Conservation (phyloP, 2,797 vertebrate genomes). For the Glyptemys insculpta region DNA sequence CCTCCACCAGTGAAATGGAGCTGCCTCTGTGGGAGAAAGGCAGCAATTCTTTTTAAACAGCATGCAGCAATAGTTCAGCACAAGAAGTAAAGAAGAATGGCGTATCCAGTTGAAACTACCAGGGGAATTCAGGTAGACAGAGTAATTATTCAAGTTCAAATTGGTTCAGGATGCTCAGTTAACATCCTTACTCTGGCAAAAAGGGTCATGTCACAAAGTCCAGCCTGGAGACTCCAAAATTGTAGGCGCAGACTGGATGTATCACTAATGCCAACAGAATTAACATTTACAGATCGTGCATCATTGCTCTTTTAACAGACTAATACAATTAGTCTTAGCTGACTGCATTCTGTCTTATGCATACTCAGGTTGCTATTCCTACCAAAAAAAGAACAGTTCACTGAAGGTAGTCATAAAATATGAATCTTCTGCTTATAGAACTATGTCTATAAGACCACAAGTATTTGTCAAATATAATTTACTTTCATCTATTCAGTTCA, state of each 20-base stretch:
- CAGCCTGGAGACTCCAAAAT: not conserved
- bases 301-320: conserved; percentile 1
- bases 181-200: not conserved
- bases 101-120: not conserved
- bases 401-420: not conserved
- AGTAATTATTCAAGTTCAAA: conserved; percentile 15
- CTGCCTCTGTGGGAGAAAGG: not conserved
- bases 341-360: not conserved
- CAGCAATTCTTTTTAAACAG: not conserved
- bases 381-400: conserved; percentile 26
- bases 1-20: not conserved
- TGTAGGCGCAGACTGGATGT: not conserved
- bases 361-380: conserved; percentile 4
- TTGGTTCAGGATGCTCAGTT: not conserved
- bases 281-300: conserved; percentile 22
- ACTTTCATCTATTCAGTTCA: conserved; percentile 37
- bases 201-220: not conserved
- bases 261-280: conserved; percentile 15
- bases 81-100: not conserved
- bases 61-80: not conserved
- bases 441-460: not conserved
- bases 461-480: conserved; percentile 54
- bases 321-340: conserved; percentile 19
- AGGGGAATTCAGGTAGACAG: not conserved
- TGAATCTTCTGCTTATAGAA: conserved; percentile 23